These are phyloP conservation scores for Toxostoma redivivum DNA, from an alignment of 2,113 vertebrate species.

Conservation along the genomic window DNA sequence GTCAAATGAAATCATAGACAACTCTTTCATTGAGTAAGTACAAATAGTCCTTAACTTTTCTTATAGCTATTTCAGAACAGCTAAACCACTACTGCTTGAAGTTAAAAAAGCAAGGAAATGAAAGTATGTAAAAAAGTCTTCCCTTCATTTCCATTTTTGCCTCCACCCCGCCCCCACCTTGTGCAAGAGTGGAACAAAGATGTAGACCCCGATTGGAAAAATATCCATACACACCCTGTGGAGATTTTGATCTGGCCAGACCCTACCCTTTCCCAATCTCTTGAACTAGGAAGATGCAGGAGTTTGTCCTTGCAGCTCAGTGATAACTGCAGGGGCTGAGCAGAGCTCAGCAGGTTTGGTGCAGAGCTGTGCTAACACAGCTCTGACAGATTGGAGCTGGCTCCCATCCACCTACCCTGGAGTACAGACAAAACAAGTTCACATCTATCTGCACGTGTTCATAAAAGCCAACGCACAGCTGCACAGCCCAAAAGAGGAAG, in stretches of 20 bases:
- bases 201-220: not conserved
- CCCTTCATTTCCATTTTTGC: not conserved
- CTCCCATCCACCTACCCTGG: constrained; percentile 29
- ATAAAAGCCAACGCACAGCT: constrained; percentile 32
- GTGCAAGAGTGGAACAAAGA: not conserved
- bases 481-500: constrained; percentile 29
- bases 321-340: not conserved
- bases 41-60: not conserved
- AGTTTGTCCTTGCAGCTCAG: not conserved
- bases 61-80: not conserved
- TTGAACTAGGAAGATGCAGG: not conserved
- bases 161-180: not conserved
- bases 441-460: constrained; percentile 46
- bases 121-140: not conserved
- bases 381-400: constrained; percentile 40
- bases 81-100: not conserved
- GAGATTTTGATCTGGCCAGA: not conserved
- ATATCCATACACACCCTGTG: not conserved
- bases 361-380: not conserved
- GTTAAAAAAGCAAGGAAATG: not conserved
- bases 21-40: not conserved
- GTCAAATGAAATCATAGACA: not conserved
- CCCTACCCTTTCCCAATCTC: not conserved
- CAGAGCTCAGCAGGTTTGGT: not conserved
- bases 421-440: constrained; percentile 58